Evolutionary conservation across 2,888 invertebrate species (phyloP).

Genomic region (Nesidiocoris tenuis): DNA sequence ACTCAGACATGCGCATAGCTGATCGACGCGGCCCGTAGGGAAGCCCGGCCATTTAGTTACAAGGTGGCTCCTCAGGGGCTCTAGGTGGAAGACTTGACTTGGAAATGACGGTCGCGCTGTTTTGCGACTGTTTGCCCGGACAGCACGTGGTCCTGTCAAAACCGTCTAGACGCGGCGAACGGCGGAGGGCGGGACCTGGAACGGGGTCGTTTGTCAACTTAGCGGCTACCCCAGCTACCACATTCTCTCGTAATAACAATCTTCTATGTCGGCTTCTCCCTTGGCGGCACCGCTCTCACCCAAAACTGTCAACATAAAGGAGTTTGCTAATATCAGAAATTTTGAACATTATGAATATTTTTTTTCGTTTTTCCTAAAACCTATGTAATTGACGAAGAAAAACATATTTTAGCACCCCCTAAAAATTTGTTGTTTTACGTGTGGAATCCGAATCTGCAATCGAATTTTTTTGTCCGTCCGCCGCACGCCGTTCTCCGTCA

Average conservation of each 20-base stretch:
- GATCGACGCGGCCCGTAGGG: constrained; percentile 23
- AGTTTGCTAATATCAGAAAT: too few species aligned
- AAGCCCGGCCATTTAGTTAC: constrained; percentile 37
- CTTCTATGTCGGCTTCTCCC: constrained; percentile 24
- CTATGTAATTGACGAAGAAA: too few species aligned
- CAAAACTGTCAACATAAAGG: too few species aligned
- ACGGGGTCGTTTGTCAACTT: constrained; percentile 34
- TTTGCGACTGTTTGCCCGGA: constrained; percentile 37
- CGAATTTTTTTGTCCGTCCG: too few species aligned
- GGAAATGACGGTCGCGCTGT: constrained; percentile 42
- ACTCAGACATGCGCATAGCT: constrained; percentile 48
- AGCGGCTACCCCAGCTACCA: not conserved
- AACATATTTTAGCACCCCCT: too few species aligned
- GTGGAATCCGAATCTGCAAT: too few species aligned
- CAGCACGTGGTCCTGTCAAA: constrained; percentile 43
- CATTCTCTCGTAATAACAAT: constrained; percentile 35
- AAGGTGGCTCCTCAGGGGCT: not conserved
- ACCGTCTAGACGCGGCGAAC: constrained; percentile 43
- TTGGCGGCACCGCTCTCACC: too few species aligned
- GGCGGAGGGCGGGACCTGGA: not conserved
- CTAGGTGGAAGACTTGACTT: constrained; percentile 35
- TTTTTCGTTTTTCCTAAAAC: too few species aligned
- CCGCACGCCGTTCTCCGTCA: too few species aligned
- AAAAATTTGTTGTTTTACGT: too few species aligned
- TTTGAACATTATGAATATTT: too few species aligned